Evolutionary conservation across 2,113 vertebrate genomes (phyloP).

Genomic region (Ginglymostoma cirratum): DNA sequence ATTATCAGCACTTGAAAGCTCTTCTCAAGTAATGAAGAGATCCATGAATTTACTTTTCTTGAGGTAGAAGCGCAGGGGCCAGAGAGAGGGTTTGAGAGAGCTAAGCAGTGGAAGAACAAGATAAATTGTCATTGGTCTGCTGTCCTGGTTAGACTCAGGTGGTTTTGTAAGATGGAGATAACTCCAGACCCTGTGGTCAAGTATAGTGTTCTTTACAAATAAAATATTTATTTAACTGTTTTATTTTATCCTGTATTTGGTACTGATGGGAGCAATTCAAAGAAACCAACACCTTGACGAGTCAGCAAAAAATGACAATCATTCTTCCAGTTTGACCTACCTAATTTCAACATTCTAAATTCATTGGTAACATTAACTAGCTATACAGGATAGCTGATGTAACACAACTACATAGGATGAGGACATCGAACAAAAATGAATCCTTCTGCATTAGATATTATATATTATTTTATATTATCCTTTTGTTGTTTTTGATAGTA

Average conservation of each 20-base stretch:
- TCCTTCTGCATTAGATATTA: not conserved
- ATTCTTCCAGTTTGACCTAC: not conserved
- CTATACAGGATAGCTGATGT: not conserved
- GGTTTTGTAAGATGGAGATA: not conserved
- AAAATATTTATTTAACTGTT: not conserved
- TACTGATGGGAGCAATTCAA: not conserved
- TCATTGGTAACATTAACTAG: not conserved
- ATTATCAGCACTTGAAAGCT: not conserved
- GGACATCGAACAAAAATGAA: not conserved
- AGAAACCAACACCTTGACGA: not conserved
- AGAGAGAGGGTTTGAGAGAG: not conserved
- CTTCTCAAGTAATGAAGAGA: not conserved
- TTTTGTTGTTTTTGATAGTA: not conserved
- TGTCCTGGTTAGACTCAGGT: not conserved
- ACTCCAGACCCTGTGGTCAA: not conserved
- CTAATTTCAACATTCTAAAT: not conserved
- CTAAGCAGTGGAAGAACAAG: not conserved
- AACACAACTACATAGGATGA: not conserved
- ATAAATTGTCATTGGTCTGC: not conserved
- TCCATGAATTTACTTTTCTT: not conserved
- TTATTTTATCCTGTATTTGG: not conserved
- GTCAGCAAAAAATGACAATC: not conserved
- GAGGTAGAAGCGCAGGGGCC: not conserved
- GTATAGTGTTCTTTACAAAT: not conserved
- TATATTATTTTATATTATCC: not conserved